These are phyloP conservation scores for Parapsyche elsis DNA, from an alignment of 1,140 invertebrate genomes.

Conservation along the genomic window DNA sequence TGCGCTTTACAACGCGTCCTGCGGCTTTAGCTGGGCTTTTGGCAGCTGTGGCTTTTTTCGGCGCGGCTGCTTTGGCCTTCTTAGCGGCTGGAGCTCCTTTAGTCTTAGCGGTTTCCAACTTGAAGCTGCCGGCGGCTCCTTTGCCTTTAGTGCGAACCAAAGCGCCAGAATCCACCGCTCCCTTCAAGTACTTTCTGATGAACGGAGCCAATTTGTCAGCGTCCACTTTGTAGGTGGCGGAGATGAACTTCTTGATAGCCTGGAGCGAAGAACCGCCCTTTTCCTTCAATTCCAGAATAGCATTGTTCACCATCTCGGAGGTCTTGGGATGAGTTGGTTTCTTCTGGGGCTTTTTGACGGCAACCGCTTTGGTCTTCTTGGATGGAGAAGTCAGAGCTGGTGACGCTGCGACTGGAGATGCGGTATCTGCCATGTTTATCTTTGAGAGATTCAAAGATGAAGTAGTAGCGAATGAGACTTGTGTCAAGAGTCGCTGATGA, in stretches of 20 bases:
- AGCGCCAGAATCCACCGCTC: conserved; percentile 67
- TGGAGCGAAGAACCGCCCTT: conserved; percentile 71
- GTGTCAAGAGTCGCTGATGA: neutral
- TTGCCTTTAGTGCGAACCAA: conserved; percentile 73
- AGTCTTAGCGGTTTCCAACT: conserved; percentile 59
- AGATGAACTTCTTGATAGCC: conserved; percentile 75
- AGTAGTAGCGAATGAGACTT: neutral
- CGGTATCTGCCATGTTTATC: conserved; percentile 48
- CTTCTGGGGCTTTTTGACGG: no score
- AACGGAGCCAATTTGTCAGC: conserved; percentile 71
- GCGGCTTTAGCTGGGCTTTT: neutral
- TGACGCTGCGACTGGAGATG: neutral
- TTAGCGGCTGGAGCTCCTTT: neutral
- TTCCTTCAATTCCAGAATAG: conserved; percentile 72
- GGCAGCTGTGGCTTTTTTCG: conserved; percentile 10
- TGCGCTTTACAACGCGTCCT: neutral
- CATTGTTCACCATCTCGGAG: conserved; percentile 69
- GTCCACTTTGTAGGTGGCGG: conserved; percentile 71
- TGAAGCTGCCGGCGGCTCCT: conserved; percentile 73
- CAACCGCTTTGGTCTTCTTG: conserved; percentile 47
- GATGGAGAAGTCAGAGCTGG: no score
- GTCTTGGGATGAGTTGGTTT: conserved; percentile 67
- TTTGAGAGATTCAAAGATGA: no score
- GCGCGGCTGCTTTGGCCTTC: conserved; percentile 30
- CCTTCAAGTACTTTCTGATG: conserved; percentile 72